Evolutionary conservation across 1,140 invertebrate species (phyloP), one percentile per base, ranked within the genome.

Genomic region (Drosophila sp.): DNA sequence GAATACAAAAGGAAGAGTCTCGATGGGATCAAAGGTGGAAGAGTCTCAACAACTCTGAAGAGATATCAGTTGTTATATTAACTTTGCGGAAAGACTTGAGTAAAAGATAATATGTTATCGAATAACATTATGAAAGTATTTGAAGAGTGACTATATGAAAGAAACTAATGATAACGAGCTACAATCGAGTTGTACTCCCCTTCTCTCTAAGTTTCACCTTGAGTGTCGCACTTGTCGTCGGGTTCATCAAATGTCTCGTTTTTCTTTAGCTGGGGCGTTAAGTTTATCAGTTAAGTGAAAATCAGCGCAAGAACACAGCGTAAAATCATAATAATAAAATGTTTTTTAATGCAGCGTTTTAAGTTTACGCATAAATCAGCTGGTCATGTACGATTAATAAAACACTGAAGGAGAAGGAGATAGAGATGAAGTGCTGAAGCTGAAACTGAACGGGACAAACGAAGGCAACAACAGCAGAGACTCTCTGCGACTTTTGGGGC

Each of bases 341-440:
- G 78, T 59, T 80, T 83, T 86, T 86, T 87, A 86, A 76, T 84
- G 75, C 78, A 76, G 82, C 82, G 38, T 71, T 80, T 84, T 78
- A 86, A 87, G 62, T 70, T 75, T 75, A 58, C 82, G 76, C 83
- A 87, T 87, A 87, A 87, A 87, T 87, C 83, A 89, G 76, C 40
- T 73, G 83, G 79, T 87, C 83, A 87, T 87, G 83, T 87, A 76
- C 83, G 83, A 87, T 87, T 87, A 87, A 87, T 87, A 87, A 87
- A 87, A 89, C 77, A 27, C 36, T 16, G 36, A 58, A 59, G 38
- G 36, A 53, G 56, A 46, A 38, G 27, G 38, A 67, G 43, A 36
- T 38, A 66, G 41, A 53, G 50, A 63, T 41, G 45, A 36, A 59
- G 34, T 46, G 63, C 40, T 64, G 46, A 16, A 51, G 29, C 14